Conservation (phyloP, 2,888 invertebrate genomes). For the Beris chalybata region DNA sequence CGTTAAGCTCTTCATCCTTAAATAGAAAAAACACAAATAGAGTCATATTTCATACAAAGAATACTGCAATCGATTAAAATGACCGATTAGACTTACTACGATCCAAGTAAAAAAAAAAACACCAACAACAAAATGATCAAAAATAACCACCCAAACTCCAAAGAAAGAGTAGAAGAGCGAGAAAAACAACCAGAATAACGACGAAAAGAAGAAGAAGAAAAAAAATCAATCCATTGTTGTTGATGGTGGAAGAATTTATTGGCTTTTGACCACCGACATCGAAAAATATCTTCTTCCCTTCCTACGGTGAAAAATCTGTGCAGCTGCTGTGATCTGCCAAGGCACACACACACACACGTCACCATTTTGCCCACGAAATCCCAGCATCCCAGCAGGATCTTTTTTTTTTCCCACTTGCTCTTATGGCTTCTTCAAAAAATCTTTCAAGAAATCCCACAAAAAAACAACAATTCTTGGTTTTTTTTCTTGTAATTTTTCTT, state of each 20-base stretch:
- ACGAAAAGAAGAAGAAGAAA: slow-evolving; percentile 30
- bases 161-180: slow-evolving; percentile 16
- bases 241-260: slow-evolving; percentile 38
- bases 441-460: neutral
- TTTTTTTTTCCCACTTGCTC: slow-evolving; percentile 29
- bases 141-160: slow-evolving; percentile 1
- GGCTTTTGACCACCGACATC: slow-evolving; percentile 37
- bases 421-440: slow-evolving; percentile 29
- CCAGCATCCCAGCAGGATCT: slow-evolving; percentile 29
- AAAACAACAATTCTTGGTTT: slow-evolving; percentile 10
- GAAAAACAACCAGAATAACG: slow-evolving; percentile 32
- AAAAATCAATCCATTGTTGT: slow-evolving; percentile 29
- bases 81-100: no score
- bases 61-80: no score
- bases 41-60: no score
- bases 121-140: no score
- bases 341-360: slow-evolving; percentile 25
- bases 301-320: slow-evolving; percentile 30
- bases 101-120: no score
- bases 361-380: slow-evolving; percentile 27
- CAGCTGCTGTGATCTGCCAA: slow-evolving; percentile 33
- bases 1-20: no score
- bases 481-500: slow-evolving; percentile 15
- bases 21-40: no score
- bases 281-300: slow-evolving; percentile 36